Percentiles rank a stretch among this genome's conserved stretches.
Evolutionary conservation across 2,113 vertebrate species (phyloP).

Genomic region (Thalassarche chlororhynchos): DNA sequence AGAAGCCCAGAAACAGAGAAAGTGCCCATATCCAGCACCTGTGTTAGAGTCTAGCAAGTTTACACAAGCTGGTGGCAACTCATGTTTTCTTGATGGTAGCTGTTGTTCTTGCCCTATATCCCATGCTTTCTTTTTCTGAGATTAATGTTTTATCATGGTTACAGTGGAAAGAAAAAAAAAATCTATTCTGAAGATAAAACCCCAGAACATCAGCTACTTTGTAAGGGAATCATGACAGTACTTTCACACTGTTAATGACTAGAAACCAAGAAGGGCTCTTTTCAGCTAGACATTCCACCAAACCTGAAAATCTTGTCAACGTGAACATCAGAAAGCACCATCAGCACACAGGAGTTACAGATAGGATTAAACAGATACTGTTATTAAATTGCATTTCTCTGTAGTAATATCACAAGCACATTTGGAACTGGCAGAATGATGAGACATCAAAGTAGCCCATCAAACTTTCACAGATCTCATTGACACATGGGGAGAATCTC

Average conservation of each 20-base stretch:
- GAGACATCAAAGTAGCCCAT: neutral
- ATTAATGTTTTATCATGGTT: neutral
- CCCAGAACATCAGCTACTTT: neutral
- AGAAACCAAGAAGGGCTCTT: neutral
- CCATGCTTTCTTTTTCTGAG: neutral
- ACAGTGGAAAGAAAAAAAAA: neutral
- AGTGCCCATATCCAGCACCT: neutral
- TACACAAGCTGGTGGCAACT: neutral
- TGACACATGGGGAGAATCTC: neutral
- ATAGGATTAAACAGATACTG: neutral
- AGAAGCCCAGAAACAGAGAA: neutral
- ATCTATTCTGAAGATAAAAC: neutral
- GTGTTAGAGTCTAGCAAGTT: neutral
- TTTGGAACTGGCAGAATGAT: neutral
- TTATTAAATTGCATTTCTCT: neutral
- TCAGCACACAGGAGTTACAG: fast-evolving
- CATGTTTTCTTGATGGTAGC: neutral
- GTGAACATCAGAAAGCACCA: neutral
- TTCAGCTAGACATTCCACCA: neutral
- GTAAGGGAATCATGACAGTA: neutral
- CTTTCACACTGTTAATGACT: neutral
- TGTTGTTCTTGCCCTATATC: neutral
- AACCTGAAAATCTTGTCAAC: neutral
- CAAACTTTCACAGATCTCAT: neutral
- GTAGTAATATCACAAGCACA: neutral